Base-by-base conservation (phyloP, 1,140 invertebrate species). In the Orchestia grillus region DNA sequence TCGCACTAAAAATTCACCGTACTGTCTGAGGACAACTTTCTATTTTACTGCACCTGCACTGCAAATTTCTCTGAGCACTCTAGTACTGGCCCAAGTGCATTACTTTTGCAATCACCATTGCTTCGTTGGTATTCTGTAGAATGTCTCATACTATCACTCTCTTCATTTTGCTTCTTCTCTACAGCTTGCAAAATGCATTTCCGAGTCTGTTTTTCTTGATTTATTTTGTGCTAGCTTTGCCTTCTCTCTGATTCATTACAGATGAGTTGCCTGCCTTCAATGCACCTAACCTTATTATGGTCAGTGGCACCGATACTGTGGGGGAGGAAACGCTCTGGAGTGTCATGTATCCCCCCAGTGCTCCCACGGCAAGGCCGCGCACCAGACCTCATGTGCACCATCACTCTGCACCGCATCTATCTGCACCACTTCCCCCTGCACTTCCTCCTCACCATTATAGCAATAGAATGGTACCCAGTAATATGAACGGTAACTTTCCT, bases 241-340 rank as follows among this genome's bases (percentile, higher is more conserved):
- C 96, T 96, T 96, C 96, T 97, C 96, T 97, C 96, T 96, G 96
- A 96, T 97, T 97, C 96, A 96, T 97, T 97, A 96, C 96, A 97
- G 96, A 97, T 97, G 95, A 96, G 96, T 97, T 96, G 92, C 96
- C 96, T 96, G 96, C 92, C 96, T 96, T 96, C 96, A 96, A 96
- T 96, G 96, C 96, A 96, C 96, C 87, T 91, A 92, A 96, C 77
- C 95, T 96, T 96, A 95, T 96, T 57, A 44, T 94, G 92, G 92
- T 47, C 92, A 94, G 40, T 45, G 92, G 92, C 92, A 94, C 92
- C 92, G 92, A 94, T 94, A 45, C 92, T 94, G 36, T 45, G 92
- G 44, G 92, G 92, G 92, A 94, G 96, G 96, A 90, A 87, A 96
- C 87, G 96, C 88, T 95, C 95, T 95, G 96, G 57, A 87, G 96